These are phyloP conservation scores for Nycticebus coucang DNA, from an alignment of 2,113 vertebrate genomes.

Conservation along the genomic window DNA sequence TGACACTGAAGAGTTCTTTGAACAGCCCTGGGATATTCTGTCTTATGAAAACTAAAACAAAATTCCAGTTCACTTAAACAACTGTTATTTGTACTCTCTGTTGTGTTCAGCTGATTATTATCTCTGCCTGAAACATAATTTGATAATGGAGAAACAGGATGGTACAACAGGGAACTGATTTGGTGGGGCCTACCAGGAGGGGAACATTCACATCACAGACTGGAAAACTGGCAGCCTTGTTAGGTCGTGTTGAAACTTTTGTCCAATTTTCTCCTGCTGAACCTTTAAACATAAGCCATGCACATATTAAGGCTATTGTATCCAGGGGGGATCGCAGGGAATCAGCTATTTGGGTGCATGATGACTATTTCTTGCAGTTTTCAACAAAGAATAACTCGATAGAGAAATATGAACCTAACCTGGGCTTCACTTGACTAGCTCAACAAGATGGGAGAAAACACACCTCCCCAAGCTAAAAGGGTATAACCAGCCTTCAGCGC, in stretches of 20 bases:
- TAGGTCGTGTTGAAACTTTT: neutral
- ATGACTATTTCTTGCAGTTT: neutral
- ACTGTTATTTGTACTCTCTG: neutral
- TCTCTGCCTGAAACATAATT: neutral
- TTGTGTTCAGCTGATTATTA: neutral
- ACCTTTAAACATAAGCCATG: neutral
- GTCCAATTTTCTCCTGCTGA: neutral
- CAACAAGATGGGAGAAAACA: neutral
- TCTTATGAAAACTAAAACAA: conserved; percentile 6
- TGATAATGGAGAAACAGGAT: neutral
- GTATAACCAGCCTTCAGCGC: neutral
- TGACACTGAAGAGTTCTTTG: neutral
- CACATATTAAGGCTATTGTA: neutral
- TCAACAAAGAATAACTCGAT: neutral
- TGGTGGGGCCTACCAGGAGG: neutral
- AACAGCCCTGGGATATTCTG: neutral
- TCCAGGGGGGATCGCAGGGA: neutral
- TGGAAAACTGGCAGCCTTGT: neutral
- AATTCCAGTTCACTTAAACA: neutral
- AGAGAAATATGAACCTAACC: neutral
- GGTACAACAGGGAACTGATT: neutral
- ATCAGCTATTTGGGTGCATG: neutral
- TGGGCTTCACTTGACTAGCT: neutral
- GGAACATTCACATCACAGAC: too few relatives aligned
- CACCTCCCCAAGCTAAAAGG: neutral